Evolutionary conservation across 2,797 vertebrate species (phyloP).

Genomic region (Crocodylus rhombifer): DNA sequence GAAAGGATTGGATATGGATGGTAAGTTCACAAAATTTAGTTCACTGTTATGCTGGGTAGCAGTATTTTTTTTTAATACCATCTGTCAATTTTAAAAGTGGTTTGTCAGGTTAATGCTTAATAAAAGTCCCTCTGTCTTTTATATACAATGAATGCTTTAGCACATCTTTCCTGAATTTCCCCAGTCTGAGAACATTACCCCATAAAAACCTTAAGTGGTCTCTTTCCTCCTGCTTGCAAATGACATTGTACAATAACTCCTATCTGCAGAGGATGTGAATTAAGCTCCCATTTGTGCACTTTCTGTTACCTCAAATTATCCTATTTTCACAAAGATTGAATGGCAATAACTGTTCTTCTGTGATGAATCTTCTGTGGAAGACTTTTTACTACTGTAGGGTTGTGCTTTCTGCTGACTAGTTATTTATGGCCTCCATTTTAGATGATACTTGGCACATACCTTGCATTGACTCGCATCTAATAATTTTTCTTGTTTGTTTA

Average conservation of each 20-base stretch:
- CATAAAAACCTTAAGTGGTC: background rate
- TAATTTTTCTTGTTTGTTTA: background rate
- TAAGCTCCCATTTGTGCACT: constrained; percentile 15
- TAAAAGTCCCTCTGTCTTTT: background rate
- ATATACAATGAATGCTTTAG: background rate
- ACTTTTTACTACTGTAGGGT: constrained; percentile 22
- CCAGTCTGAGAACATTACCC: background rate
- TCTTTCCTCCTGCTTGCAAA: background rate
- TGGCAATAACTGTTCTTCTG: constrained; percentile 37
- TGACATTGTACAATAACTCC: background rate
- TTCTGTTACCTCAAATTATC: background rate
- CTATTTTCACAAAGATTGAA: background rate
- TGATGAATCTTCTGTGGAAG: background rate
- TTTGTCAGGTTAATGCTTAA: background rate
- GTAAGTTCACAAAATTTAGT: constrained; percentile 4
- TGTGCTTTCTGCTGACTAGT: background rate
- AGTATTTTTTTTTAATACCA: background rate
- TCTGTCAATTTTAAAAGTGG: background rate
- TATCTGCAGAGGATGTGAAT: constrained; percentile 20
- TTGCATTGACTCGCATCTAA: background rate
- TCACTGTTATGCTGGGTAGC: constrained; percentile 34
- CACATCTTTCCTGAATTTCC: constrained; percentile 4
- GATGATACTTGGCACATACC: background rate
- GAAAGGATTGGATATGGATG: constrained; percentile 49
- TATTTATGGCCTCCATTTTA: constrained; percentile 18